Percentiles rank a stretch among this genome's conserved stretches.
These are phyloP conservation scores for Seriola rivoliana DNA, from an alignment of 2,113 vertebrate genomes.

Conservation along the genomic window DNA sequence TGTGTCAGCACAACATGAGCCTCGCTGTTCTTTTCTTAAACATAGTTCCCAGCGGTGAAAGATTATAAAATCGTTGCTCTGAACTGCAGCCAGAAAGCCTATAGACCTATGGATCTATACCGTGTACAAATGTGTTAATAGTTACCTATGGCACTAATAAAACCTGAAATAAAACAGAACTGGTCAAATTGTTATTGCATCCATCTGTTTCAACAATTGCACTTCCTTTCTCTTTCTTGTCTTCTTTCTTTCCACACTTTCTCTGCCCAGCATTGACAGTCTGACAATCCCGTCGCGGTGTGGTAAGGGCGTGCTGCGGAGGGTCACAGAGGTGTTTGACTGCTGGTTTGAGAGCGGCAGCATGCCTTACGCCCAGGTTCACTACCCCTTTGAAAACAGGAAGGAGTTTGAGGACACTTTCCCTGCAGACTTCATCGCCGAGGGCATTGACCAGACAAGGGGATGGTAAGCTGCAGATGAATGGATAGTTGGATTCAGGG, in stretches of 20 bases:
- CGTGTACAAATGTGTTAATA: constrained; percentile 31
- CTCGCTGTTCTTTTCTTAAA: constrained; percentile 25
- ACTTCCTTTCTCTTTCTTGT: not conserved
- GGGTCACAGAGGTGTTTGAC: constrained; percentile 94
- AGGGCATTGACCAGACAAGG: constrained; percentile 98
- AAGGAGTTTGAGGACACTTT: constrained; percentile 94
- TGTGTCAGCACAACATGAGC: constrained; percentile 42
- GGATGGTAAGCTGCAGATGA: constrained; percentile 88
- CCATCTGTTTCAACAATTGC: constrained; percentile 2
- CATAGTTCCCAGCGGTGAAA: constrained; percentile 18
- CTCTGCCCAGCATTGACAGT: constrained; percentile 86
- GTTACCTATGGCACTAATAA: not conserved
- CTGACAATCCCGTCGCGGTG: constrained; percentile 90
- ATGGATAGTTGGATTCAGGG: not conserved
- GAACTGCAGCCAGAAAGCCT: constrained; percentile 16
- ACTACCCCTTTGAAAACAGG: constrained; percentile 96
- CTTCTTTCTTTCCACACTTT: not conserved
- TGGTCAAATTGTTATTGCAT: constrained; percentile 20
- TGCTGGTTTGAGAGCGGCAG: constrained; percentile 99
- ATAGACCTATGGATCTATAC: constrained; percentile 14
- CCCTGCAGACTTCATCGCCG: constrained; percentile 97
- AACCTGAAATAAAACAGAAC: constrained; percentile 1
- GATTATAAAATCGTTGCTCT: constrained; percentile 35
- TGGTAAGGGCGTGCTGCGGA: constrained; percentile 88
- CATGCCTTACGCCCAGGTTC: constrained; percentile 97